Evolutionary conservation across 2,113 vertebrate species (phyloP).

Genomic region (Lagopus leucura): DNA sequence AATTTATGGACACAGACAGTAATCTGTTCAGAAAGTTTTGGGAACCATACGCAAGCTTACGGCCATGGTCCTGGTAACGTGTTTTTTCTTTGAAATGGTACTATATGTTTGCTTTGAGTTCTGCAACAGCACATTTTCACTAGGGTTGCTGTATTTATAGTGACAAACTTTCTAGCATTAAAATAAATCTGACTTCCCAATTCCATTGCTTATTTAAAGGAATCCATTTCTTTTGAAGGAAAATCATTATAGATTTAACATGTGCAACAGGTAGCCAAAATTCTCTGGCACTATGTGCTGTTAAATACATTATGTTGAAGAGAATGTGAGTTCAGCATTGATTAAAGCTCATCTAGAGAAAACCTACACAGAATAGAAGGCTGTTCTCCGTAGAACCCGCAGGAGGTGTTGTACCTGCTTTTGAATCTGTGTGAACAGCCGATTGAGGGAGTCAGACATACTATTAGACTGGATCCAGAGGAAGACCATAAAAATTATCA

Average conservation of each 20-base stretch:
- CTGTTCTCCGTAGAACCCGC: not conserved
- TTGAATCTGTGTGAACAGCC: not conserved
- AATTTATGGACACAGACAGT: not conserved
- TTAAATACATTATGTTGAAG: not conserved
- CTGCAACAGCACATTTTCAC: not conserved
- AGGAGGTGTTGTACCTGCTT: not conserved
- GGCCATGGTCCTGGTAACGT: not conserved
- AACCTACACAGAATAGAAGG: not conserved
- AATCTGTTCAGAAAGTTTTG: not conserved
- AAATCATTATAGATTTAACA: not conserved
- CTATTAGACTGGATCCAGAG: not conserved
- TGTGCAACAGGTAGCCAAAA: not conserved
- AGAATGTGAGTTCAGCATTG: not conserved
- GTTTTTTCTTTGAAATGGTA: not conserved
- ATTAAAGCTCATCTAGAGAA: not conserved
- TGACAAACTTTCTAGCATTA: not conserved
- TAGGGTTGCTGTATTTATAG: not conserved
- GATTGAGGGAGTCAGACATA: not conserved
- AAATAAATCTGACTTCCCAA: not conserved
- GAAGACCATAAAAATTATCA: not conserved
- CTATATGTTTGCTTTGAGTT: not conserved
- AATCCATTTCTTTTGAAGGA: not conserved
- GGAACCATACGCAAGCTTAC: not conserved
- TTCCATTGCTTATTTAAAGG: not conserved
- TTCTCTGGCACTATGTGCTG: not conserved